A percentile compares a stretch with the other conserved stretches of the same genome.
Conservation (phyloP, 2,113 vertebrate species). For the Cervus canadensis region DNA sequence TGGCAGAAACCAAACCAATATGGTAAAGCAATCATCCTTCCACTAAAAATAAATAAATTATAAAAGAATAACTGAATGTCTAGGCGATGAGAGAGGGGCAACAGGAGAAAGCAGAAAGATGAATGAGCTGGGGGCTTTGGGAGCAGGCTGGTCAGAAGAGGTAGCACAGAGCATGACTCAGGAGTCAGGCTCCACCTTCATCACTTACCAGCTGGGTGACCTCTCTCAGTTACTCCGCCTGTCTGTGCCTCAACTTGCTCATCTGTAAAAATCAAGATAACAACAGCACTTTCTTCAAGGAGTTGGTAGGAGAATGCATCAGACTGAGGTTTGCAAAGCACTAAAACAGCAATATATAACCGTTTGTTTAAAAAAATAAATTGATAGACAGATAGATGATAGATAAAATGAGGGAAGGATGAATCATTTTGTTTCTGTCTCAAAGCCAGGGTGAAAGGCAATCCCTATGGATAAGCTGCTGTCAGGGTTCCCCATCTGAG, state of each 20-base stretch:
- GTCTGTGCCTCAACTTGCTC: neutral
- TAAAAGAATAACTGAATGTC: neutral
- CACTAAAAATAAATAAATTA: neutral
- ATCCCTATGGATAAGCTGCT: neutral
- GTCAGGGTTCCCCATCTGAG: neutral
- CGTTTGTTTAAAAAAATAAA: neutral
- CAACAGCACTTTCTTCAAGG: neutral
- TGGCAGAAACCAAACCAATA: neutral
- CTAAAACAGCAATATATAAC: neutral
- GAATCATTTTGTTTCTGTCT: neutral
- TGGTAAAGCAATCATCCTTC: neutral
- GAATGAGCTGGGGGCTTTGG: neutral
- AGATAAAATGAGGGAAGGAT: neutral
- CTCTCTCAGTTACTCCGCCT: neutral
- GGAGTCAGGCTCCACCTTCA: neutral
- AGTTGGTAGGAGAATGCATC: neutral
- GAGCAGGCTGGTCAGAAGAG: neutral
- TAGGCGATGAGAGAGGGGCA: neutral
- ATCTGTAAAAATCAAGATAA: neutral
- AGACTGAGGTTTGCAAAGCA: neutral
- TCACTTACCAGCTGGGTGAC: neutral
- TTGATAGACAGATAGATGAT: neutral
- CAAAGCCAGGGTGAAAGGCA: neutral
- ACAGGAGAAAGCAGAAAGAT: neutral
- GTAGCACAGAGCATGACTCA: accelerated